phyloP scores from a whole-genome alignment of 2,888 invertebrate genomes.

The Lithophane ornitopus region DNA sequence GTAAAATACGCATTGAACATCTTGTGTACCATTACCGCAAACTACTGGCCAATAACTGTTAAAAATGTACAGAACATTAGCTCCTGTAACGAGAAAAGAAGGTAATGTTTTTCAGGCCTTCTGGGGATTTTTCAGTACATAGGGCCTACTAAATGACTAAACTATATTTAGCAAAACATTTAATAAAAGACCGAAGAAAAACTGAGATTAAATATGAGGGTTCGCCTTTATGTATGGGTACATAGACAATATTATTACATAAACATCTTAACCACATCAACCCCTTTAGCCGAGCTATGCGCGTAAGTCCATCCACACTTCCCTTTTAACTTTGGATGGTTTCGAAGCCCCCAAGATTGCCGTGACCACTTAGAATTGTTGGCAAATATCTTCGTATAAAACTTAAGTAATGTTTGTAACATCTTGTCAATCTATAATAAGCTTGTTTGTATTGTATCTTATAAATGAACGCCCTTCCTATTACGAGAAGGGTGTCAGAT shows the following conservation, averaged over 20 bases:
- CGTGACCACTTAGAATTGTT: conserved; percentile 54
- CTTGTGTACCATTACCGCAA: conserved; percentile 49
- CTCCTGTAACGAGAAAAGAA: conserved; percentile 30
- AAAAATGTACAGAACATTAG: conserved; percentile 53
- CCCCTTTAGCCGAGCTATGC: conserved; percentile 28
- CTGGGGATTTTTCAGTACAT: conserved; percentile 5
- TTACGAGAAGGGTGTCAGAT: background rate
- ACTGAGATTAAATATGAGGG: background rate
- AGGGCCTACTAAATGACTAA: background rate
- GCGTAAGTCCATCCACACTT: conserved; percentile 22
- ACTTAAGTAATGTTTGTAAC: conserved; percentile 1
- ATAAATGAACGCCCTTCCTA: background rate
- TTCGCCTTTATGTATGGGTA: too few relatives aligned
- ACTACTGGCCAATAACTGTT: conserved; percentile 55
- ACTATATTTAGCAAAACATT: background rate
- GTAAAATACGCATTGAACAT: conserved; percentile 62
- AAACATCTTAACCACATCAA: conserved; percentile 28
- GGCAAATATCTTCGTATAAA: conserved; percentile 30
- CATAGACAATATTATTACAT: background rate
- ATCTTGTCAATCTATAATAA: background rate
- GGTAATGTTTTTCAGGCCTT: conserved; percentile 24
- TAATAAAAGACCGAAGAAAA: background rate
- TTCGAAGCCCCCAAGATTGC: conserved; percentile 47
- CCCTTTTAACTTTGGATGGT: conserved; percentile 50
- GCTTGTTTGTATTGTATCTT: background rate